Conservation (phyloP, 2,113 vertebrate species). For the Melozone crissalis region DNA sequence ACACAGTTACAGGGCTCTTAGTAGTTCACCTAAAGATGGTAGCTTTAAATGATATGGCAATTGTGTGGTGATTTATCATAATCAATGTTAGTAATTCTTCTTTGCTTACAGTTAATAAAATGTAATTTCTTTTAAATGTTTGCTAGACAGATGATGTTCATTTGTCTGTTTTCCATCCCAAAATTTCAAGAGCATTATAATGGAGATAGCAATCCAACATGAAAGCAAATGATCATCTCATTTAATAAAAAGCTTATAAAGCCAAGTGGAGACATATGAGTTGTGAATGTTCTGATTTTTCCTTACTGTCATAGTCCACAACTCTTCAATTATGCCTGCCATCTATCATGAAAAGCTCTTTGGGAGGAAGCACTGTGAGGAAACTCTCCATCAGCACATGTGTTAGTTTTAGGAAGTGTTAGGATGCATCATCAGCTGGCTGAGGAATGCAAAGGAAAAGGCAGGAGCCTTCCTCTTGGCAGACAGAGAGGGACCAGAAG, state of each 20-base stretch:
- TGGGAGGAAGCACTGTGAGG: neutral
- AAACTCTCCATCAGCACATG: neutral
- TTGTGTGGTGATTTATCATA: neutral
- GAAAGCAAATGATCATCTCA: neutral
- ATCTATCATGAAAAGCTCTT: neutral
- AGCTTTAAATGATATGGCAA: neutral
- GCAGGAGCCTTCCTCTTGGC: neutral
- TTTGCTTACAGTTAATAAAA: neutral
- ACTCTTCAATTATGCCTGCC: neutral
- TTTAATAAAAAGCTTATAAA: neutral
- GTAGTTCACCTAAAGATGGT: neutral
- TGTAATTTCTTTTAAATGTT: neutral
- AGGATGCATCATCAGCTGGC: neutral
- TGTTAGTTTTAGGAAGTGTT: neutral
- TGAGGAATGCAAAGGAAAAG: neutral
- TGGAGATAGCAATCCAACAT: neutral
- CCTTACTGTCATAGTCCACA: neutral
- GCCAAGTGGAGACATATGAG: neutral
- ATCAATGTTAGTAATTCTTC: neutral
- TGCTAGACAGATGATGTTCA: neutral
- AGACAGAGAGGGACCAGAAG: neutral
- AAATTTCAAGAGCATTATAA: neutral
- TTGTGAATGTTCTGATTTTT: neutral
- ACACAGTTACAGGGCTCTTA: neutral
- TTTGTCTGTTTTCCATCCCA: neutral